Base-by-base conservation (phyloP, 2,888 invertebrate genomes). In the Apamea sordens region DNA sequence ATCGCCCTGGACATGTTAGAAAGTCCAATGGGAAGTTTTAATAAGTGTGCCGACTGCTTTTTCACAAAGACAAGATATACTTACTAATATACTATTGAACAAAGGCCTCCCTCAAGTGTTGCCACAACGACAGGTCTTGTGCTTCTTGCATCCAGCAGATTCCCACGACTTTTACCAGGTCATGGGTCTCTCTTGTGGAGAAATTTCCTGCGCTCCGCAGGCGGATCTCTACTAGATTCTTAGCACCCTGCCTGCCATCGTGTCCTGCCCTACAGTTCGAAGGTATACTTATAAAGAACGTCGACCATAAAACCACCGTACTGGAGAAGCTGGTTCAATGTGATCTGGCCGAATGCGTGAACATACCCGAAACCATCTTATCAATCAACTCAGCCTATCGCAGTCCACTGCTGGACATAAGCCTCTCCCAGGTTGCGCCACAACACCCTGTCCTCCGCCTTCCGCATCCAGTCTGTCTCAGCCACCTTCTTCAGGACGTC, bases 1-100 rank as follows among this genome's bases (percentile, higher is more conserved):
- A 88, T 72, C 63, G 21, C 28, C 61, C 86, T 80, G 80, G 87
- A 86, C 80, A 75, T 56, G 76, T 18, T 86, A 72, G 84, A 85
- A 85, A 86, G 86, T 85, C 18, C 65, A 24, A 15, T 36, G 41
- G n/a, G 70, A 63, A 28, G 18, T 50, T 75, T 71, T 71, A 68
- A 72, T 61, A 65, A n/a, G 44, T 61, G 7, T 50, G 7, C 28
- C 18, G 44, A 28, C 24, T 47, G 47, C n/a, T 44, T 64, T 53
- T 24, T 59, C 47, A n/a, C n/a, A n/a, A n/a, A n/a, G n/a, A 7
- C 0, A 24, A 28, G 0, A 2, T 18, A 28, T 28, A 50, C 21
- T 56, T 44, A 47, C 32, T 36, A 24, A n/a, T 3, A 44, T 6
- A 21, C 18, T 59, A 21, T 21, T 59, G 1, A 13, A 47, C 6